These are phyloP conservation scores for Cyphomyrus discorhynchus DNA, from an alignment of 2,113 vertebrate species.

Conservation along the genomic window DNA sequence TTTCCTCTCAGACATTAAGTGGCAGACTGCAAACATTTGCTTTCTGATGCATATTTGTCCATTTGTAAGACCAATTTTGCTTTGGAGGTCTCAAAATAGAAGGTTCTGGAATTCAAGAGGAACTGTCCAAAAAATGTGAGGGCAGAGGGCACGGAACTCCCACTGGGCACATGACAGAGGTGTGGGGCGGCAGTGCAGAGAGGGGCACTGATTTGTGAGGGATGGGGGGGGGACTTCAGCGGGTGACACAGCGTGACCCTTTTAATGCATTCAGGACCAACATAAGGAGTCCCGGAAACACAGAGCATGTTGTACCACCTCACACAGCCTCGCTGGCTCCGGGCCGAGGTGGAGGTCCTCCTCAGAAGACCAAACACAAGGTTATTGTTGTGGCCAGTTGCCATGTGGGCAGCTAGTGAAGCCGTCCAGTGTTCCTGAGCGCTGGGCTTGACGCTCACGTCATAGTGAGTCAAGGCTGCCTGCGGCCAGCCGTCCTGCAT, in stretches of 20 bases:
- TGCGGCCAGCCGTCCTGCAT: neutral
- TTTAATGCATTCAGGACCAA: conserved; percentile 1
- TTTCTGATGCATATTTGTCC: neutral
- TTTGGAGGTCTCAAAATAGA: neutral
- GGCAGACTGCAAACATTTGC: neutral
- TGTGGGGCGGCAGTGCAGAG: neutral
- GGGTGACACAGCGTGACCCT: neutral
- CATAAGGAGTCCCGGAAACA: conserved; percentile 6
- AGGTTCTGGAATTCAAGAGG: conserved; percentile 7
- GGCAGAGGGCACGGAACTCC: neutral
- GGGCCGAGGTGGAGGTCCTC: conserved; percentile 7
- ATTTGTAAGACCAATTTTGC: neutral
- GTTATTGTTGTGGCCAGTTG: conserved; percentile 28
- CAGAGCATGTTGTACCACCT: conserved; percentile 15
- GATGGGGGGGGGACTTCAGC: neutral
- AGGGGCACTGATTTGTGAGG: neutral
- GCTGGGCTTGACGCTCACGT: neutral
- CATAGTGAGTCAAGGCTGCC: neutral
- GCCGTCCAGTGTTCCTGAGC: conserved; percentile 16
- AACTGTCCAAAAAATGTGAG: conserved; percentile 18
- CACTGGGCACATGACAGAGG: conserved; percentile 21
- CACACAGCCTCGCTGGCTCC: neutral
- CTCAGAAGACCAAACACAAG: conserved; percentile 25
- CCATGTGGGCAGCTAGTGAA: conserved; percentile 21
- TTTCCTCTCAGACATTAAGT: neutral